Evolutionary conservation across 1,140 invertebrate genomes (phyloP), one percentile per base, ranked within the genome.

Genomic region (Pogonognathellus flavescens): DNA sequence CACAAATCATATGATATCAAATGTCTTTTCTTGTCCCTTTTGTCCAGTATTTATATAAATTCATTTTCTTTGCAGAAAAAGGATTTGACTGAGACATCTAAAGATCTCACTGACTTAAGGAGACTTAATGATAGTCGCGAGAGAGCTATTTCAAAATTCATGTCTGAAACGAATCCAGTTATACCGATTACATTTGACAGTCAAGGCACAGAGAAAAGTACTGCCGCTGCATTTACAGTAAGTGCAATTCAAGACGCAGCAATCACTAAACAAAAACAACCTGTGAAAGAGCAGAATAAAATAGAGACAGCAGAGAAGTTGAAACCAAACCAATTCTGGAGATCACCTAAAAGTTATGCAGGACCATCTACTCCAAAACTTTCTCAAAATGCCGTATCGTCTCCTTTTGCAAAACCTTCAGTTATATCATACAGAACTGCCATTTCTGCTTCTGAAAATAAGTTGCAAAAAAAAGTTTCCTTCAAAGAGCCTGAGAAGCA

Each of bases 91-190:
- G 16, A 50, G 1, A 76, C 31, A 0, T 41, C 7, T 18, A 31
- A 50, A 50, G 41, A 76, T 10, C n/a, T 76, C 14, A 10, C 41
- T 0, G 7, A 76, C 10, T 76, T 76, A 31, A 76, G 49, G 31
- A n/a, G 14, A 11, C 14, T 76, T 10, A 49, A 50, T 76, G 14
- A 49, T 7, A 49, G 31, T 50, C 16, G 41, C n/a, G 70, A 76
- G 16, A 13, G 41, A 18, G 70, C 70, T 18, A 76, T 76, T 9
- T 49, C 70, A 8, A 76, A 76, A 50, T 76, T 76, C 41, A 76
- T 76, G 70, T 10, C n/a, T 7, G 70, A 76, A 18, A 50, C 70
- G 49, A 76, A 49, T 10, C 11, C 70, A 50, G 5, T 31, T 2
- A 0, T 50, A 49, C 70, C 70, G n/a, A 18, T 76, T 18, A 6